These are phyloP conservation scores for Cuculus canorus DNA, from an alignment of 2,797 vertebrate genomes.

Conservation along the genomic window DNA sequence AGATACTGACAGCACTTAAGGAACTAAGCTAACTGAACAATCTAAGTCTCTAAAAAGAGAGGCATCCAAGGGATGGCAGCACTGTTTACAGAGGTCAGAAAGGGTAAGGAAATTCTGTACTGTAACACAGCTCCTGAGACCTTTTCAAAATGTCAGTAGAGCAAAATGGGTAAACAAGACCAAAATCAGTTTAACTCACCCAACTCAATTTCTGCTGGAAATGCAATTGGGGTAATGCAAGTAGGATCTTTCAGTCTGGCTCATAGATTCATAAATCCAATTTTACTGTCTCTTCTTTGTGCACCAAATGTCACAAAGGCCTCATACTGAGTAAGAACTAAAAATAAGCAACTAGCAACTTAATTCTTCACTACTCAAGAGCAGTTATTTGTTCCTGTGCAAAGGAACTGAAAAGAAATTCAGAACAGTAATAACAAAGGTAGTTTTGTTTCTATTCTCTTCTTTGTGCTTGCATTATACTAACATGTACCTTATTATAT, in stretches of 20 bases:
- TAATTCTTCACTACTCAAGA: not conserved
- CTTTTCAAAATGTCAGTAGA: not conserved
- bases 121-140: not conserved
- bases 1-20: not conserved
- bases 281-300: not conserved
- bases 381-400: not conserved
- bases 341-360: not conserved
- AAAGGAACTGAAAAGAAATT: not conserved
- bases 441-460: not conserved
- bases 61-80: not conserved
- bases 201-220: not conserved
- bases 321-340: not conserved
- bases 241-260: not conserved
- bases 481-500: not conserved
- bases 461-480: not conserved
- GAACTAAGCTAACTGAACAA: not conserved
- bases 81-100: not conserved
- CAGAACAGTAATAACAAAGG: not conserved
- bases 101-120: not conserved
- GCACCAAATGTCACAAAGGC: not conserved
- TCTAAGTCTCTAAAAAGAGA: not conserved
- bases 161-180: not conserved
- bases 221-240: not conserved
- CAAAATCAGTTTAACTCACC: not conserved
- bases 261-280: not conserved